A percentile compares a stretch with the other conserved stretches of the same genome.
Evolutionary conservation across 2,888 invertebrate genomes (phyloP).

Genomic region (Arrhopalites spinosus): DNA sequence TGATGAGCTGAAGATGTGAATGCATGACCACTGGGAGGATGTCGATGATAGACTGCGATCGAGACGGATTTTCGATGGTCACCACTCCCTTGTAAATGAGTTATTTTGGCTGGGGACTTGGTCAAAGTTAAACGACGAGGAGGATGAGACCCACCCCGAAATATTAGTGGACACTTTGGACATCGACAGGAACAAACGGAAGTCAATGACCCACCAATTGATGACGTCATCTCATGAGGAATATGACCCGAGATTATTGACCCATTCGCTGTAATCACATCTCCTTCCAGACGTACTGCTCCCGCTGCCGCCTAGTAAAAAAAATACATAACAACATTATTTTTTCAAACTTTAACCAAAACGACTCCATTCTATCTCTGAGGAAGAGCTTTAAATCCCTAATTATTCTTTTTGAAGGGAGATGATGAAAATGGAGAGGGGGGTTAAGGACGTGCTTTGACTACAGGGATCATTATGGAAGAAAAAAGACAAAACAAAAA

Average conservation of each 20-base stretch:
- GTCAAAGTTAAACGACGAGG: conserved; percentile 54
- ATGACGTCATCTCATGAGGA: conserved; percentile 62
- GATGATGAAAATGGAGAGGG: not conserved
- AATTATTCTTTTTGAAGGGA: not conserved
- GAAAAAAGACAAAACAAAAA: not conserved
- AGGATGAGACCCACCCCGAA: conserved; percentile 49
- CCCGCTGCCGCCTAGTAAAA: conserved; percentile 82
- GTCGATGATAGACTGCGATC: conserved; percentile 55
- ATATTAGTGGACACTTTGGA: conserved; percentile 53
- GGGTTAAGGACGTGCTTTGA: not conserved
- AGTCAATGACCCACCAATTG: conserved; percentile 53
- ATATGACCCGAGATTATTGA: conserved; percentile 72
- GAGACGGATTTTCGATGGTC: conserved; percentile 50
- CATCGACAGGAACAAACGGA: conserved; percentile 59
- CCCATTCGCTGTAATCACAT: conserved; percentile 88
- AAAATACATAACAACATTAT: not conserved
- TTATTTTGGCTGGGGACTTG: conserved; percentile 56
- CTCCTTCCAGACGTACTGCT: conserved; percentile 92
- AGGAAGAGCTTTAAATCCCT: not conserved
- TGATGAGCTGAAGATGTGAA: conserved; percentile 39
- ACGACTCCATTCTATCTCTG: not conserved
- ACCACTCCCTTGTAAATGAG: conserved; percentile 49
- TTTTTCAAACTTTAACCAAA: not conserved
- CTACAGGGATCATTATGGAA: not conserved
- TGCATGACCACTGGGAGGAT: conserved; percentile 34